Percentiles rank a stretch among this genome's conserved stretches.
Evolutionary conservation across 92 coral and sea anemone species (phyloP).

Genomic region (Actinostola sp.): DNA sequence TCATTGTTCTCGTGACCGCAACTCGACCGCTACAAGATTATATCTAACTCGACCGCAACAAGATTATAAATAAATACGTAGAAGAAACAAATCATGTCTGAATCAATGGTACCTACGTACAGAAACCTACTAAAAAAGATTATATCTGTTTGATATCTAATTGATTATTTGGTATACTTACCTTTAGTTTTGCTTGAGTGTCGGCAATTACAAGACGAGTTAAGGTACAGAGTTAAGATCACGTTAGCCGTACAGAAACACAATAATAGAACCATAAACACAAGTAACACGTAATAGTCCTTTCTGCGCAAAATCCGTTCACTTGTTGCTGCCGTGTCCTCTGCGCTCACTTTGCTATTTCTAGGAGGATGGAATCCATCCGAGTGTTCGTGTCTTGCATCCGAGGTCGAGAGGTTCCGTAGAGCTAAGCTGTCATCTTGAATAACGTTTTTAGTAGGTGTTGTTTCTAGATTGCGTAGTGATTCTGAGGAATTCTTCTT

Average conservation of each 20-base stretch:
- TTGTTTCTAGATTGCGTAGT: neutral
- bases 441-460: neutral
- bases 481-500: neutral
- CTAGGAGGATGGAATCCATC: too few relatives aligned
- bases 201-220: constrained; percentile 9
- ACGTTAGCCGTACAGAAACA: constrained; percentile 7
- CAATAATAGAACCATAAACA: constrained; percentile 1
- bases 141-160: too few relatives aligned
- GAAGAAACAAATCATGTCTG: too few relatives aligned
- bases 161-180: too few relatives aligned
- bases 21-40: too few relatives aligned
- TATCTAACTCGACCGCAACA: too few relatives aligned
- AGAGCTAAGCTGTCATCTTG: neutral
- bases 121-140: too few relatives aligned
- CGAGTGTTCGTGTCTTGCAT: neutral
- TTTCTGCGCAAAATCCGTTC: neutral
- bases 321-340: neutral
- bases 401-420: neutral
- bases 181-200: constrained; percentile 14
- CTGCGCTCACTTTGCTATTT: too few relatives aligned
- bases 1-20: too few relatives aligned
- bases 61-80: too few relatives aligned
- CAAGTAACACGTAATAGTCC: neutral
- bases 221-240: constrained; percentile 7
- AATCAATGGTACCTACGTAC: too few relatives aligned